Evolutionary conservation across 2,797 vertebrate genomes (phyloP).

Genomic region (Apodemus agrarius): DNA sequence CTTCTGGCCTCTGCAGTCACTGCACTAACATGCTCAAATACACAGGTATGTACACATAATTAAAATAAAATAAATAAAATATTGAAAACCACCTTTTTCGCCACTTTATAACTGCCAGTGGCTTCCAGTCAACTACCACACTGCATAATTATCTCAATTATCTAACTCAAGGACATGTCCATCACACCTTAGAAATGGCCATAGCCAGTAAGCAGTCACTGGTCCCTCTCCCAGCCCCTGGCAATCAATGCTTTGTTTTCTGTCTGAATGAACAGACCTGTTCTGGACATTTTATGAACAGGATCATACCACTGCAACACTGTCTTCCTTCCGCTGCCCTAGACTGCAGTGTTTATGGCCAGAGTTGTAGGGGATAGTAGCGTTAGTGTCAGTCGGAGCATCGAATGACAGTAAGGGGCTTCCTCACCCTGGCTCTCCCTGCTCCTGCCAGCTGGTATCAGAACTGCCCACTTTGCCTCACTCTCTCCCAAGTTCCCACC

Average conservation of each 20-base stretch:
- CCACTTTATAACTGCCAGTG: background rate
- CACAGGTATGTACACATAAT: background rate
- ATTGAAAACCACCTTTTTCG: background rate
- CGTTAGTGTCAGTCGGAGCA: background rate
- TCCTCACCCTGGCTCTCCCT: background rate
- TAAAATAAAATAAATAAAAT: background rate
- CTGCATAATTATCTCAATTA: background rate
- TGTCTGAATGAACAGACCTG: background rate
- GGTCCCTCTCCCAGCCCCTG: too few relatives aligned
- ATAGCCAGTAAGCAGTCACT: background rate
- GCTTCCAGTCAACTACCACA: background rate
- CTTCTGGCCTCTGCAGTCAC: background rate
- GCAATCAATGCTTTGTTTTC: background rate
- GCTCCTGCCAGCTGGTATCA: background rate
- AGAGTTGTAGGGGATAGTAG: background rate
- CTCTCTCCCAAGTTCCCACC: background rate
- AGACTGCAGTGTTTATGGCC: background rate
- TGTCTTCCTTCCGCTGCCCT: background rate
- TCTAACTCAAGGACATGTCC: background rate
- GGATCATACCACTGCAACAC: background rate
- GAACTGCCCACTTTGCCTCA: background rate
- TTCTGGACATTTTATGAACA: background rate
- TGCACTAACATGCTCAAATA: background rate
- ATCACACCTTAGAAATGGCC: background rate
- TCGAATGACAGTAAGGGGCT: background rate